These are phyloP conservation scores for Bibio marci DNA, from an alignment of 2,888 invertebrate genomes.

Conservation along the genomic window DNA sequence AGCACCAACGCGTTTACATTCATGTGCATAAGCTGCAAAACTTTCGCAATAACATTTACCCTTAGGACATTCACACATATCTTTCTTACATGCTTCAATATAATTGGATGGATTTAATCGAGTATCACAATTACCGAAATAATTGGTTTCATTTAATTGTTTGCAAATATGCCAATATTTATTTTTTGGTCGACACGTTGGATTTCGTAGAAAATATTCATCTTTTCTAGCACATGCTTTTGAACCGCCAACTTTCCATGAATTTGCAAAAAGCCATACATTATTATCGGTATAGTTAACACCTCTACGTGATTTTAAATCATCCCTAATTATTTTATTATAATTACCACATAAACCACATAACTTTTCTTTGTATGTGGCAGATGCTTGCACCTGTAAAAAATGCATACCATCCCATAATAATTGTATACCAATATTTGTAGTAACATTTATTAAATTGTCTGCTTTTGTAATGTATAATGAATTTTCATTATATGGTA, in stretches of 20 bases:
- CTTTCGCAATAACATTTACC: constrained; percentile 77
- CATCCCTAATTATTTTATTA: constrained; percentile 61
- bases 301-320: constrained; percentile 56
- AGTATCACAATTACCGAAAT: constrained; percentile 62
- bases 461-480: constrained; percentile 38
- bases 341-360: constrained; percentile 94
- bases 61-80: constrained; percentile 75
- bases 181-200: constrained; percentile 33
- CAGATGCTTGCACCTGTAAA: constrained; percentile 67
- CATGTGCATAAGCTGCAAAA: constrained; percentile 74
- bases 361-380: constrained; percentile 51
- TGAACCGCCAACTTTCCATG: constrained; percentile 79
- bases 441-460: constrained; percentile 47
- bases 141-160: constrained; percentile 32
- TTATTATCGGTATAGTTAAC: constrained; percentile 42
- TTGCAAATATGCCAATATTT: constrained; percentile 34
- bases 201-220: constrained; percentile 30
- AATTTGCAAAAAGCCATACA: constrained; percentile 58
- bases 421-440: constrained; percentile 63
- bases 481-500: constrained; percentile 38
- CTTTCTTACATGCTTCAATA: constrained; percentile 69
- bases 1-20: constrained; percentile 65
- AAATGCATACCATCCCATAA: constrained; percentile 91
- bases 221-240: constrained; percentile 46
- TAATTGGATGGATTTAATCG: constrained; percentile 68